Percentiles rank a stretch among this genome's conserved stretches.
Evolutionary conservation across 1,140 invertebrate genomes (phyloP).

Genomic region (Drosophila melanica): DNA sequence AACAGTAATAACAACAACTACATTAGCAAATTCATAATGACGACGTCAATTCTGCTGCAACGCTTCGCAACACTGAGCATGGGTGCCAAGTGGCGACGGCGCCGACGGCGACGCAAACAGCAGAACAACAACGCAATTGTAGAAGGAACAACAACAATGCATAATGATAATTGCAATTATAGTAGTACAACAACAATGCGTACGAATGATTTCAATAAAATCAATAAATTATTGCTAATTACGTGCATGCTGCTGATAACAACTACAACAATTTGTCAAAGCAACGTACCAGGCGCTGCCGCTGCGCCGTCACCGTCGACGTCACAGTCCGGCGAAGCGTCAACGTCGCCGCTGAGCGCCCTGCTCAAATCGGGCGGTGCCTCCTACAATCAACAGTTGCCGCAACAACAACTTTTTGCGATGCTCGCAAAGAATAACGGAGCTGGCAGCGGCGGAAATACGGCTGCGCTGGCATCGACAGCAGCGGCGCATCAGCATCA

Average conservation of each 20-base stretch:
- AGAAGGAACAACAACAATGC: slow-evolving; percentile 20
- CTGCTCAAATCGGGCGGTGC: slow-evolving; percentile 70
- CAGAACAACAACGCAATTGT: slow-evolving; percentile 38
- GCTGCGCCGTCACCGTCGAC: slow-evolving; percentile 47
- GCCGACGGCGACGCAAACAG: slow-evolving; percentile 57
- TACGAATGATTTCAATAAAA: slow-evolving; percentile 77
- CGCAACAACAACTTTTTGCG: slow-evolving; percentile 75
- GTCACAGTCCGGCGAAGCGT: slow-evolving; percentile 15
- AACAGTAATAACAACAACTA: slow-evolving; percentile 41
- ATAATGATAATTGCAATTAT: slow-evolving; percentile 82
- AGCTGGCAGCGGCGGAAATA: slow-evolving; percentile 14
- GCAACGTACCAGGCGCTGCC: slow-evolving; percentile 43
- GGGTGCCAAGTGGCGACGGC: slow-evolving; percentile 67
- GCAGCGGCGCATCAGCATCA: slow-evolving; percentile 28
- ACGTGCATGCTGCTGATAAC: slow-evolving; percentile 69
- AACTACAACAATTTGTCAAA: slow-evolving; percentile 79
- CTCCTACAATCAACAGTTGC: slow-evolving; percentile 69
- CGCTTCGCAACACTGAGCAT: slow-evolving; percentile 57
- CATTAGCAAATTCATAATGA: slow-evolving; percentile 67
- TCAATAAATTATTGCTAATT: slow-evolving; percentile 83
- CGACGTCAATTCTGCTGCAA: slow-evolving; percentile 42
- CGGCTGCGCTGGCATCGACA: slow-evolving; percentile 14
- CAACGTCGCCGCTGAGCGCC: slow-evolving; percentile 56
- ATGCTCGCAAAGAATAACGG: slow-evolving; percentile 69
- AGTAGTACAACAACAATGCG: slow-evolving; percentile 48